Evolutionary conservation across 2,888 invertebrate genomes (phyloP), one percentile per base, ranked within the genome.

Genomic region (Mimumesa dahlbomi): DNA sequence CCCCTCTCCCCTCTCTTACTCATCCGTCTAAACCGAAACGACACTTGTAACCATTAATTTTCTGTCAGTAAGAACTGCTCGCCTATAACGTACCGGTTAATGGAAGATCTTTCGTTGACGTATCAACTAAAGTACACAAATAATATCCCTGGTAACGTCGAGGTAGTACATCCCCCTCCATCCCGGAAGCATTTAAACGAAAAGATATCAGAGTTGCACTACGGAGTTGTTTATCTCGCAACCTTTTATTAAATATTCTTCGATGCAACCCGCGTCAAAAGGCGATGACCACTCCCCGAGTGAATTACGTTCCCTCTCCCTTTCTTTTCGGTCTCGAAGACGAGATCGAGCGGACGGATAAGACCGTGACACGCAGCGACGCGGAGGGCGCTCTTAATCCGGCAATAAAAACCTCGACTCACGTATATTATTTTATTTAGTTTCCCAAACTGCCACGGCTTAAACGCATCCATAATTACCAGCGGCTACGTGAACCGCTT

Each of bases 401-500:
- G 82, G 87, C 84, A 85, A 88, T 88, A 88, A 88, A 88, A 86
- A 85, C 83, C 75, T 79, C 84, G 83, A 77, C 84, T 86, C 88
- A 88, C 88, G 88, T 88, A 88, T 85, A 87, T 87, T 88, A 87
- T 88, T 88, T 88, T 88, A 87, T 87, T 88, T 85, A 84, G 87
- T 87, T 88, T 87, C 87, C 88, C 85, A 87, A 87, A 88, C 87
- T 87, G 84, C 85, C 83, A 85, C 84, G 83, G 84, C 87, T 88
- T 88, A 88, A 88, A 88, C 87, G 88, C 88, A 88, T 88, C 87
- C 88, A 88, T 88, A 88, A 88, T 88, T 88, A 88, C 87, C 85
- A 77, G 77, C 74, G 75, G 75, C 81, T 88, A 88, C 88, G 88
- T 88, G 88, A 86, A 88, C 77, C 78, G 88, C 81, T 87, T 88